Conservation (phyloP, 2,888 invertebrate genomes). For the Anarsia innoxiella region DNA sequence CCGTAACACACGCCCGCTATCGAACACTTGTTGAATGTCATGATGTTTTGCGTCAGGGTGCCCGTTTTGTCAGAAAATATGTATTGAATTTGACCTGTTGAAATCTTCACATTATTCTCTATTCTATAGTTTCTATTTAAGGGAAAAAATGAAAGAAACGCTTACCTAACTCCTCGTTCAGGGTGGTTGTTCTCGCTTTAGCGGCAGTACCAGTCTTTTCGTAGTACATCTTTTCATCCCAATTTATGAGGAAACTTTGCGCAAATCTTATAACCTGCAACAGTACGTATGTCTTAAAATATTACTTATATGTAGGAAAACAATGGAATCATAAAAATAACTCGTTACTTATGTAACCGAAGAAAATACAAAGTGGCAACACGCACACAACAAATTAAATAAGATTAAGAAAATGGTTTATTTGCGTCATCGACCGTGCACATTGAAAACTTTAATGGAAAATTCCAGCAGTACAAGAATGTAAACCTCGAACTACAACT, state of each 20-base stretch:
- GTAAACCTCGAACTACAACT: too few relatives aligned
- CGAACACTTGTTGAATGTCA: constrained; percentile 99
- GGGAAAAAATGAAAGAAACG: not conserved
- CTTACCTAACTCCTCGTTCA: constrained; percentile 91
- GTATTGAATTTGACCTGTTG: constrained; percentile 94
- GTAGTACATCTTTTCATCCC: constrained; percentile 99
- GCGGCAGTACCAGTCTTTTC: constrained; percentile 92
- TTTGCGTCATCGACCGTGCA: too few relatives aligned
- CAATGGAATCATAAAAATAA: too few relatives aligned
- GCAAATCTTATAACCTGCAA: constrained; percentile 95
- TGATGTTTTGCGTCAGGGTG: constrained; percentile 98
- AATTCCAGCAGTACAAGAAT: too few relatives aligned
- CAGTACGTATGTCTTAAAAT: too few relatives aligned
- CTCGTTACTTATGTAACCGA: too few relatives aligned
- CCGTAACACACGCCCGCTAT: constrained; percentile 95
- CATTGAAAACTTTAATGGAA: too few relatives aligned
- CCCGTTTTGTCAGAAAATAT: constrained; percentile 99
- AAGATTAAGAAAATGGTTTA: too few relatives aligned
- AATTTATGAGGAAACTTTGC: constrained; percentile 98
- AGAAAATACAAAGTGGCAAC: too few relatives aligned
- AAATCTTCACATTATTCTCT: not conserved
- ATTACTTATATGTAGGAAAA: too few relatives aligned
- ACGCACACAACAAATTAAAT: too few relatives aligned
- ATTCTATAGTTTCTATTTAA: not conserved
- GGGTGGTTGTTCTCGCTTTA: constrained; percentile 96